Percentiles rank a stretch among this genome's conserved stretches.
phyloP scores from a whole-genome alignment of 2,797 vertebrate species.

The Caiman crocodilus region DNA sequence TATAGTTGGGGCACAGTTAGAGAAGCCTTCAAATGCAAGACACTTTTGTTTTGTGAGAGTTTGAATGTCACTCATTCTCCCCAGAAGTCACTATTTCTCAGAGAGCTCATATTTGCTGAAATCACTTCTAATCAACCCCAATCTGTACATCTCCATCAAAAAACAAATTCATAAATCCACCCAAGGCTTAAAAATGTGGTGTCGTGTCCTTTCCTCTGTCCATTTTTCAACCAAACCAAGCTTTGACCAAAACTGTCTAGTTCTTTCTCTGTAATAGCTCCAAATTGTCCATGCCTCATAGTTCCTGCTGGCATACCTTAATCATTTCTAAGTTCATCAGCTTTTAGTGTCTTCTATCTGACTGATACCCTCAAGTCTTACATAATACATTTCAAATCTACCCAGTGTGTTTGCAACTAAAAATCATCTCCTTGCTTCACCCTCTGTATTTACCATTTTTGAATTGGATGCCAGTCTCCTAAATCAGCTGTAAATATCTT shows the following conservation, averaged over 20 bases:
- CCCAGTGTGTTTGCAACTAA: background rate
- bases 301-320: background rate
- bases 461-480: background rate
- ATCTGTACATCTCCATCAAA: background rate
- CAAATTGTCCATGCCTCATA: background rate
- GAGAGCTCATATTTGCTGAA: background rate
- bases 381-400: background rate
- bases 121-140: background rate
- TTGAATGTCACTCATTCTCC: no score
- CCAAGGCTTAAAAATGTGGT: background rate
- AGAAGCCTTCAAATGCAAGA: no score
- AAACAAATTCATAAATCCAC: background rate
- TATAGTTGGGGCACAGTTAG: no score
- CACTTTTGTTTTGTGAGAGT: no score
- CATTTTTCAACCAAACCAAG: background rate
- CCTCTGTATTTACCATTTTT: background rate
- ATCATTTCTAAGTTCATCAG: background rate
- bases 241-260: fast-evolving
- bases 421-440: no score
- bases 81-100: no score
- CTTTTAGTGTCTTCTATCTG: background rate
- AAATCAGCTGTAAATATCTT: background rate
- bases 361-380: background rate
- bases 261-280: background rate
- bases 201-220: background rate